These are phyloP conservation scores for Carduelis carduelis DNA, from an alignment of 2,797 vertebrate species.

Conservation along the genomic window DNA sequence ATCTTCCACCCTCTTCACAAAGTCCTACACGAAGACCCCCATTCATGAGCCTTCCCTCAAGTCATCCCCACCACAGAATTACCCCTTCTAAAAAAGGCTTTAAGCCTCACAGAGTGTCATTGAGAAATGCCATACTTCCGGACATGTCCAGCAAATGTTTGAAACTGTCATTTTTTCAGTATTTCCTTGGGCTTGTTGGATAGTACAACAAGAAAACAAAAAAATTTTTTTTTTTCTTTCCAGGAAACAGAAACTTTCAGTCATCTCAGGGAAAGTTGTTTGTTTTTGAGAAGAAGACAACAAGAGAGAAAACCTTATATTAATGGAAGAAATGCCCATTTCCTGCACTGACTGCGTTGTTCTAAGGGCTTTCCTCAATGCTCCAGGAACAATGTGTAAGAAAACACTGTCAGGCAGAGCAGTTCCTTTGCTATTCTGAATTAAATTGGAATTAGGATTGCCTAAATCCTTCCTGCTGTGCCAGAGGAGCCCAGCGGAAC, in stretches of 20 bases:
- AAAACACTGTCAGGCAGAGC: not conserved
- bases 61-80: not conserved
- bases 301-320: not conserved
- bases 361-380: not conserved
- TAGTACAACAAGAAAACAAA: not conserved
- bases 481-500: not conserved
- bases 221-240: not conserved
- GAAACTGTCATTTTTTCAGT: not conserved
- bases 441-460: not conserved
- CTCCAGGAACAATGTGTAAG: not conserved
- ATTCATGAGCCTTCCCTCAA: not conserved
- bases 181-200: not conserved
- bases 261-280: not conserved
- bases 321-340: not conserved
- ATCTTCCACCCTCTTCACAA: not conserved
- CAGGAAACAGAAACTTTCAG: not conserved
- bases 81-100: not conserved
- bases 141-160: not conserved
- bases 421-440: not conserved
- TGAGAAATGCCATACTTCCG: not conserved
- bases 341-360: not conserved
- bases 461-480: not conserved
- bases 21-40: not conserved
- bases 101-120: not conserved
- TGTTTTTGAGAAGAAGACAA: not conserved